These are phyloP conservation scores for Euphydryas editha DNA, from an alignment of 2,888 invertebrate genomes.

Conservation along the genomic window DNA sequence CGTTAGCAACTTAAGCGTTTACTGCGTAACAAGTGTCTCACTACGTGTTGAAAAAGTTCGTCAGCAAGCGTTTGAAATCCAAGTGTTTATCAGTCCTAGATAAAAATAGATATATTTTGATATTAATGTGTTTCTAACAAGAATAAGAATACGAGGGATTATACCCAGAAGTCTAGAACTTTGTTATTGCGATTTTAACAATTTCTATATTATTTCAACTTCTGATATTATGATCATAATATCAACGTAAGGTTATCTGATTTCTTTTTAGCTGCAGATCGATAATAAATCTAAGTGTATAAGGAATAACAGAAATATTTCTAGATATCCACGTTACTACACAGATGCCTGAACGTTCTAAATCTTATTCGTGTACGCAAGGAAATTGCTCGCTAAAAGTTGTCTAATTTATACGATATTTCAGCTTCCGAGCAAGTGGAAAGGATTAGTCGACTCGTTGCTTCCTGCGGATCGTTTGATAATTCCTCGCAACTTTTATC, in stretches of 20 bases:
- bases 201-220: no score
- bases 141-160: no score
- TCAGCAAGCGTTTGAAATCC: no score
- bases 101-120: no score
- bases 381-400: slow-evolving; percentile 80
- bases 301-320: neutral
- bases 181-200: no score
- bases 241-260: neutral
- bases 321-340: slow-evolving; percentile 10
- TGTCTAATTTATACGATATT: slow-evolving; percentile 75
- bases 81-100: no score
- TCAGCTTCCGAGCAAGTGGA: slow-evolving; percentile 49
- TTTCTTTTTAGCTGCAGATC: neutral
- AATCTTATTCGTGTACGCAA: slow-evolving; percentile 73
- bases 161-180: no score
- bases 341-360: slow-evolving; percentile 25
- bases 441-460: slow-evolving; percentile 46
- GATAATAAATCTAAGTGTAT: neutral
- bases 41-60: slow-evolving; percentile 18
- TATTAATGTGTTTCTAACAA: no score
- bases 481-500: slow-evolving; percentile 44
- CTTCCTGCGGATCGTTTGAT: slow-evolving; percentile 46
- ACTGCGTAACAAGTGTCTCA: slow-evolving; percentile 31
- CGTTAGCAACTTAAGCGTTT: neutral
- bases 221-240: no score